These are phyloP conservation scores for Oligia strigilis DNA, from an alignment of 2,888 invertebrate genomes.

Conservation along the genomic window DNA sequence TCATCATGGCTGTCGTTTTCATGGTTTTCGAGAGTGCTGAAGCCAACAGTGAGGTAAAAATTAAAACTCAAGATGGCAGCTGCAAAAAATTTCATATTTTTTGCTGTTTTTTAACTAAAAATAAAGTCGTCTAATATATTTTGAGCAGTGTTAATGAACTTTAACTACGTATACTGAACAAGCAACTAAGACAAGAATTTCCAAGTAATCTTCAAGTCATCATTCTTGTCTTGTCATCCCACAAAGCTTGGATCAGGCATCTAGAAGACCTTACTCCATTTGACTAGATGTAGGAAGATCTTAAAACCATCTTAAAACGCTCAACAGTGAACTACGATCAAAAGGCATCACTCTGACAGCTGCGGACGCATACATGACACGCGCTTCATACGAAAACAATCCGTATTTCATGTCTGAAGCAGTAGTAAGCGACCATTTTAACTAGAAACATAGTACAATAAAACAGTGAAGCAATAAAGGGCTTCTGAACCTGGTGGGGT, in stretches of 20 bases:
- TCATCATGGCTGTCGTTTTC: neutral
- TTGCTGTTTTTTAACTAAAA: neutral
- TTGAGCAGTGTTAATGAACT: slow-evolving; percentile 6
- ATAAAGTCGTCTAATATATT: neutral
- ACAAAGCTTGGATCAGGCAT: slow-evolving; percentile 5
- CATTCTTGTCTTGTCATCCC: neutral
- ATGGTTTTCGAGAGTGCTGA: neutral
- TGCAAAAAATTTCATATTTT: neutral
- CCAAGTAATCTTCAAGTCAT: neutral
- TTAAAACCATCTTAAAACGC: slow-evolving; percentile 49
- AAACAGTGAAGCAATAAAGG: slow-evolving; percentile 64
- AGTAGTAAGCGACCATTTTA: slow-evolving; percentile 80
- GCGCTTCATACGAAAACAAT: slow-evolving; percentile 79
- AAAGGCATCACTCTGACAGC: slow-evolving; percentile 79
- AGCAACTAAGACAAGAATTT: neutral
- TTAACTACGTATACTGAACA: neutral
- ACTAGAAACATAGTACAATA: slow-evolving; percentile 66
- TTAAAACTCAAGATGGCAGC: neutral
- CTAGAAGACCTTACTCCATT: neutral
- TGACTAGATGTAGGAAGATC: slow-evolving; percentile 19
- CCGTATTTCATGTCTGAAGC: slow-evolving; percentile 80
- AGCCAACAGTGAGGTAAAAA: neutral
- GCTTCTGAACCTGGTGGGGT: slow-evolving; percentile 73
- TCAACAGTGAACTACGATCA: slow-evolving; percentile 70
- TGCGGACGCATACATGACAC: slow-evolving; percentile 80